Conservation (phyloP, 2,888 invertebrate genomes). For the Sacculina carcini region DNA sequence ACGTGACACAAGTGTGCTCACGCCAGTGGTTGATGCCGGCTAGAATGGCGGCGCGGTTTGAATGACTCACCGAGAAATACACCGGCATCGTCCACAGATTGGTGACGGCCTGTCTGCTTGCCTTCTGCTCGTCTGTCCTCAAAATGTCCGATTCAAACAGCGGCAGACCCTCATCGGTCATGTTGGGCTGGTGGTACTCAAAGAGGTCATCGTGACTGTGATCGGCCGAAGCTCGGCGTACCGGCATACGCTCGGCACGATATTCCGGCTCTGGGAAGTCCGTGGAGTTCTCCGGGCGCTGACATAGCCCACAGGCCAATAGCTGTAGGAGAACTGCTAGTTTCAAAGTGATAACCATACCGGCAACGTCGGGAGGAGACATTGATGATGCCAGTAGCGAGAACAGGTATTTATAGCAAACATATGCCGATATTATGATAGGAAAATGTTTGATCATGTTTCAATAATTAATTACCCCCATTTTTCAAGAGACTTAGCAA, state of each 20-base stretch:
- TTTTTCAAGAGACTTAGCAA: too few relatives aligned
- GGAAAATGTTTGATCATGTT: too few relatives aligned
- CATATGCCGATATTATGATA: too few relatives aligned
- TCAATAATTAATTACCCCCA: too few relatives aligned
- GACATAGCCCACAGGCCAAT: too few relatives aligned
- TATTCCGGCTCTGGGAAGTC: not conserved
- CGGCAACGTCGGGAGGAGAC: too few relatives aligned
- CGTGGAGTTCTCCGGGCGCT: too few relatives aligned
- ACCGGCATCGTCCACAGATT: not conserved
- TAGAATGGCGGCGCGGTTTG: not conserved
- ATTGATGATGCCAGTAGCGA: too few relatives aligned
- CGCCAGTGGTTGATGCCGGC: slow-evolving; percentile 6
- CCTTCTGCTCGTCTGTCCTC: slow-evolving; percentile 1
- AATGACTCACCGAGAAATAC: not conserved
- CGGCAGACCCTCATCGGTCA: not conserved
- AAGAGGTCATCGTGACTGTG: not conserved
- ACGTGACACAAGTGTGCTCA: slow-evolving; percentile 15
- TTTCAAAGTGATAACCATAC: too few relatives aligned
- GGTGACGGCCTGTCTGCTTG: slow-evolving; percentile 10
- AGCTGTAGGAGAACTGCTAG: too few relatives aligned
- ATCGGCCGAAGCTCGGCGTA: not conserved
- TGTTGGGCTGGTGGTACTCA: not conserved
- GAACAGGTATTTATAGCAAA: too few relatives aligned
- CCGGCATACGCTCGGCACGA: not conserved
- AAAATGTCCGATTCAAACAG: slow-evolving; percentile 4